Percentiles rank a stretch among this genome's conserved stretches.
Conservation (phyloP, 2,113 vertebrate genomes). For the Peucedramus taeniatus region DNA sequence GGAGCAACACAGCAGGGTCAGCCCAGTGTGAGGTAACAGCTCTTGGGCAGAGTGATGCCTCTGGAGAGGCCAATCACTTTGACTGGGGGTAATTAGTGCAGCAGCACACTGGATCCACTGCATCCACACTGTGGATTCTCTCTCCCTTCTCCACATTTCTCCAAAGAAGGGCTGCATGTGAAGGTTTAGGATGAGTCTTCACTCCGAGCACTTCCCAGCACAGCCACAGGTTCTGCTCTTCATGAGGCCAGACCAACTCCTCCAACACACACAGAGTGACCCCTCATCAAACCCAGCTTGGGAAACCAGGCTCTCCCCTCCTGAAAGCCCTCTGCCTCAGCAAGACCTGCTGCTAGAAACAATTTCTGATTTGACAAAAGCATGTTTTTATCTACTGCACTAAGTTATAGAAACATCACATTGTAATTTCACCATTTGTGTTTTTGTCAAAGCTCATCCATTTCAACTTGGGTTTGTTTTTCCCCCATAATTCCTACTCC, state of each 20-base stretch:
- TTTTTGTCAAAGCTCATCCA: not conserved
- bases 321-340: not conserved
- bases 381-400: rapidly evolving
- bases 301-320: not conserved
- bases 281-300: not conserved
- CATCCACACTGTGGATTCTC: rapidly evolving
- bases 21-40: rapidly evolving
- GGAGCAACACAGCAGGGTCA: not conserved
- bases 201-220: rapidly evolving
- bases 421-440: rapidly evolving
- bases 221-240: not conserved
- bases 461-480: not conserved
- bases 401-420: rapidly evolving
- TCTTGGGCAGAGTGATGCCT: not conserved
- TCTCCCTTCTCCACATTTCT: rapidly evolving
- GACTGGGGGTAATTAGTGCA: not conserved
- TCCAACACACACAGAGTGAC: rapidly evolving
- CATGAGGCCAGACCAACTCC: rapidly evolving
- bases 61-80: rapidly evolving
- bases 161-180: not conserved
- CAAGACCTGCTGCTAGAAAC: not conserved
- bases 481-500: not conserved
- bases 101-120: no score
- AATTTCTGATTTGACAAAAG: not conserved
- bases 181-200: no score